Evolutionary conservation across 2,888 invertebrate species (phyloP).

Genomic region (Leptopilina myrica): DNA sequence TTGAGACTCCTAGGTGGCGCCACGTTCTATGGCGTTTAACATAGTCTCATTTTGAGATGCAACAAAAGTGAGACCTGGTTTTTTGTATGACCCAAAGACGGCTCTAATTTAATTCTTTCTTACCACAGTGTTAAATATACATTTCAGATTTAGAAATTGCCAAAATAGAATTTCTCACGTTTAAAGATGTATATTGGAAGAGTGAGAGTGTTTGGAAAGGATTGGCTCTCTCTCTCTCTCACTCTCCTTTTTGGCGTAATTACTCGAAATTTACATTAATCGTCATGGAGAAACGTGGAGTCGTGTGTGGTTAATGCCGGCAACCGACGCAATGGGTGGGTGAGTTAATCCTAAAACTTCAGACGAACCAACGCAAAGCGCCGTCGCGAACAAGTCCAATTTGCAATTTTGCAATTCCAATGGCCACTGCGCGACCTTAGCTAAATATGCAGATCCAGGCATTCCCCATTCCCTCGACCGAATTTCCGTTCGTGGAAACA

Average conservation of each 20-base stretch:
- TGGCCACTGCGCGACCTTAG: slow-evolving; percentile 72
- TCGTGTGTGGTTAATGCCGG: slow-evolving; percentile 50
- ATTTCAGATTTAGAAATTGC: too few relatives aligned
- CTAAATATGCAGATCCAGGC: slow-evolving; percentile 73
- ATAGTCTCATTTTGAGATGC: too few relatives aligned
- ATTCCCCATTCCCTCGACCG: slow-evolving; percentile 52
- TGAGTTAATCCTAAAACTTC: slow-evolving; percentile 69
- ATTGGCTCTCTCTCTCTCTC: not conserved
- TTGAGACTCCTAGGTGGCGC: too few relatives aligned
- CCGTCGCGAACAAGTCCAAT: slow-evolving; percentile 73
- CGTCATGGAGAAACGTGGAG: slow-evolving; percentile 53
- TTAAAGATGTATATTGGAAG: not conserved
- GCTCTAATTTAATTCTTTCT: too few relatives aligned
- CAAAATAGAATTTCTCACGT: too few relatives aligned
- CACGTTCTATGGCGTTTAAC: too few relatives aligned
- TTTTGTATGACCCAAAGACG: too few relatives aligned
- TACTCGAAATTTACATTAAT: slow-evolving; percentile 62
- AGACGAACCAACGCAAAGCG: slow-evolving; percentile 54
- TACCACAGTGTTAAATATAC: too few relatives aligned
- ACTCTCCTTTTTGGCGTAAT: slow-evolving; percentile 61
- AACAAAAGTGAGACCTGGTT: too few relatives aligned
- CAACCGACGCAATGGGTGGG: slow-evolving; percentile 49
- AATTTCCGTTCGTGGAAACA: slow-evolving; percentile 51
- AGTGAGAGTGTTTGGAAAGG: slow-evolving; percentile 27
- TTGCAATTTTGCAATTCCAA: slow-evolving; percentile 76